Conservation (phyloP, 1,140 invertebrate species). For the Drosophila lacteicornis region DNA sequence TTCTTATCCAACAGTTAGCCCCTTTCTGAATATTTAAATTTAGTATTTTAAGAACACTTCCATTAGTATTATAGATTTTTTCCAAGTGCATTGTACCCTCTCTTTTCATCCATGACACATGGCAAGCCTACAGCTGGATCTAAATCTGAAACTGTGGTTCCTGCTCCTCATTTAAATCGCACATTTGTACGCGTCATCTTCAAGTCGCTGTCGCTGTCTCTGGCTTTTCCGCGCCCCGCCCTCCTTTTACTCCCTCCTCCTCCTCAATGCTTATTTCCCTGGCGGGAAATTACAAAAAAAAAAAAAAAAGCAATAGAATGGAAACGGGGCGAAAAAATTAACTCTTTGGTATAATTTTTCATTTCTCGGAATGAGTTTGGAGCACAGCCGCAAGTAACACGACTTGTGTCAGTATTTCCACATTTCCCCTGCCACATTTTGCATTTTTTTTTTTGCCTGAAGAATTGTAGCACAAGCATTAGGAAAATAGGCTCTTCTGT, state of each 20-base stretch:
- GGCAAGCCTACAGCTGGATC: slow-evolving; percentile 42
- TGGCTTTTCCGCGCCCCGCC: slow-evolving; percentile 1
- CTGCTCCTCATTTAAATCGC: slow-evolving; percentile 74
- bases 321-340: slow-evolving; percentile 69
- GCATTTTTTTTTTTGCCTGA: slow-evolving; percentile 12
- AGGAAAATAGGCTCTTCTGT: slow-evolving; percentile 54
- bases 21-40: no score
- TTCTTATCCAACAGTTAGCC: no score
- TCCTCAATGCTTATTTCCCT: slow-evolving; percentile 70
- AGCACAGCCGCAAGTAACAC: slow-evolving; percentile 55
- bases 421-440: slow-evolving; percentile 3
- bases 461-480: slow-evolving; percentile 64
- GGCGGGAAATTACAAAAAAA: slow-evolving; percentile 44
- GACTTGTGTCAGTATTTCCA: slow-evolving; percentile 36
- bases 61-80: background rate
- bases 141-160: slow-evolving; percentile 39
- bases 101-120: slow-evolving; percentile 52
- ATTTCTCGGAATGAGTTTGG: slow-evolving; percentile 76
- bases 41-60: no score
- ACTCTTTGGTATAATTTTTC: slow-evolving; percentile 80
- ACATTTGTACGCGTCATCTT: slow-evolving; percentile 78
- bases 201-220: slow-evolving; percentile 47
- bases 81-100: slow-evolving; percentile 7
- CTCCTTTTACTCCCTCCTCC: background rate
- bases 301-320: slow-evolving; percentile 29